Base-by-base conservation (phyloP, 2,888 invertebrate genomes). In the Exocentrus adspersus region DNA sequence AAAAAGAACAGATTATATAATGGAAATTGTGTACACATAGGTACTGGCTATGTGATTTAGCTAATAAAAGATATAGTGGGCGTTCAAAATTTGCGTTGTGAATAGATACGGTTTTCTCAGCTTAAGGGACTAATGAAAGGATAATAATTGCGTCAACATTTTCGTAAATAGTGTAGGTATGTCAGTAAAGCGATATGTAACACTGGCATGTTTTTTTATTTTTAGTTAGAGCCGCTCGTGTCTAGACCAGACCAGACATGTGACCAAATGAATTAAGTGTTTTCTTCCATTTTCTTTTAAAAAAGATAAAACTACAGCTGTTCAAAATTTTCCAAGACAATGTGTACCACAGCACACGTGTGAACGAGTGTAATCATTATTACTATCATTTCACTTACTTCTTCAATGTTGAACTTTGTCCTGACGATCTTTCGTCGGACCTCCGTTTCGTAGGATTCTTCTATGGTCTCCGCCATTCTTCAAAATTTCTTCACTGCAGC, bases 351-450 rank as follows among this genome's bases (percentile, higher is more conserved):
- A n/a, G 48, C 24, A 28, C 48, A 19, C 21, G 5, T 19, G 37
- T 10, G 1, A 30, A 30, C 14, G 37, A 12, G 32, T 58, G 30
- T 43, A 19, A 58, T 48, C 30, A 65, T 56, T 37, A n/a, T 12
- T 12, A 16, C 41, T 60, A 71, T 60, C 46, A 58, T 53, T 42
- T 48, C 57, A 81, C 87, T 87, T 87, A 90, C 90, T 88, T 90
- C 90, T 86, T 89, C 87, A 82, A 89, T 90, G 86, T 88, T 89
- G 85, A 88, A 86, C 84, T 86, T 89, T 80, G 86, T 89, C 84
- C 88, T 86, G 82, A 89, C 87, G 83, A 88, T 86, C 85, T 89
- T 89, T 81, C 89, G 86, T 82, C 88, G 87, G 84, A 90, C 87
- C 84, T 88, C 87, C 80, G 86, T 87, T 84, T 89, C 89, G 85